A percentile compares a stretch with the other conserved stretches of the same genome.
These are phyloP conservation scores for Pristis pectinata DNA, from an alignment of 2,797 vertebrate genomes.

Conservation along the genomic window DNA sequence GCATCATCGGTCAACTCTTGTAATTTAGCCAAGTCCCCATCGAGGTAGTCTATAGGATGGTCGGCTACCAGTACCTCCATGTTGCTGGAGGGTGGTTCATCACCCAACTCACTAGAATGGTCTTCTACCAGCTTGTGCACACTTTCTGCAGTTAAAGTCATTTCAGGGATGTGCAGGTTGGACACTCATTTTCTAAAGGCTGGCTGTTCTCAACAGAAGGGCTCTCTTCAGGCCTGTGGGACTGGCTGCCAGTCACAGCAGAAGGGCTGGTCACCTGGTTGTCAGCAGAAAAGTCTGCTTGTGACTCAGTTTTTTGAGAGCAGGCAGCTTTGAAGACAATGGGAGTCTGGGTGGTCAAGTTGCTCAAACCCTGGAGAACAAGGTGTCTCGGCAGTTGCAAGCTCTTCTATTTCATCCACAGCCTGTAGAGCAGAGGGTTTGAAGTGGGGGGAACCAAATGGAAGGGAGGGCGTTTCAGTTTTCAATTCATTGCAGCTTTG, in stretches of 20 bases:
- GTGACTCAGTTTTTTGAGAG: no score
- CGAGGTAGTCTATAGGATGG: not conserved
- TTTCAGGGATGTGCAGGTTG: not conserved
- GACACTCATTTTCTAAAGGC: no score
- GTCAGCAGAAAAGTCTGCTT: no score
- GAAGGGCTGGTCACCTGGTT: not conserved
- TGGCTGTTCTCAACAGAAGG: not conserved
- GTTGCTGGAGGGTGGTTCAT: not conserved
- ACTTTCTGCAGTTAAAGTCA: not conserved
- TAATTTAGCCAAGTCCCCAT: not conserved
- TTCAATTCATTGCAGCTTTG: constrained; percentile 44
- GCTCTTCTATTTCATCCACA: constrained; percentile 56
- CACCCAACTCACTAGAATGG: not conserved
- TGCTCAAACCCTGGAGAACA: constrained; percentile 49
- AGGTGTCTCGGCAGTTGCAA: constrained; percentile 52
- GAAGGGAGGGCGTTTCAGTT: not conserved
- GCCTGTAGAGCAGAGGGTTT: constrained; percentile 61
- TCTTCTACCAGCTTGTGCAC: constrained; percentile 40
- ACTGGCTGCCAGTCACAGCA: no score
- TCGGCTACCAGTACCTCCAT: not conserved
- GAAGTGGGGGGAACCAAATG: constrained; percentile 40
- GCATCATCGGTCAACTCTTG: not conserved
- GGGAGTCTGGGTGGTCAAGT: not conserved
- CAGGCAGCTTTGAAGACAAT: not conserved
- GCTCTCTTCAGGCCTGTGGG: not conserved